Evolutionary conservation across 2,113 vertebrate genomes (phyloP).

Genomic region (Festucalex cinctus): DNA sequence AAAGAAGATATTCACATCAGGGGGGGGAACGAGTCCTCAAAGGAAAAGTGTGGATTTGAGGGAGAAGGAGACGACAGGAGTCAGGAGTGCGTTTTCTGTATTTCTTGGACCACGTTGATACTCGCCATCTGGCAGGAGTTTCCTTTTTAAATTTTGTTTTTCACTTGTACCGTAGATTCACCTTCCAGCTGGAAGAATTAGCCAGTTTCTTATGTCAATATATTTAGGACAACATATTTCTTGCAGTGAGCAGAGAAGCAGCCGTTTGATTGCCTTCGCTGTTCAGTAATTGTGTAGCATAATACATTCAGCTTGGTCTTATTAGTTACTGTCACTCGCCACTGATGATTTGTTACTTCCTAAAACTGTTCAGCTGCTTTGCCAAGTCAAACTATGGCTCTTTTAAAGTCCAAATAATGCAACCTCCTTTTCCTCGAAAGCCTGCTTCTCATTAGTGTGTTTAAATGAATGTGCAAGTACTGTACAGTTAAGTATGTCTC

Average conservation of each 20-base stretch:
- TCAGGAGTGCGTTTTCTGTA: constrained; percentile 24
- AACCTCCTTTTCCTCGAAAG: constrained; percentile 37
- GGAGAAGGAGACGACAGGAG: constrained; percentile 9
- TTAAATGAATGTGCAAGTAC: constrained; percentile 4
- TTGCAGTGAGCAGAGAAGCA: neutral
- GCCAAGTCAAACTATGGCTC: constrained; percentile 21
- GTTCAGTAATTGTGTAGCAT: neutral
- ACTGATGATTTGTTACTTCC: neutral
- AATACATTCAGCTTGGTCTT: neutral
- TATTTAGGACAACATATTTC: constrained; percentile 28
- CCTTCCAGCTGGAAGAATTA: constrained; percentile 31
- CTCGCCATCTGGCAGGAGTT: constrained; percentile 31
- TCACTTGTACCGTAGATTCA: constrained; percentile 27
- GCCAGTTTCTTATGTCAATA: neutral
- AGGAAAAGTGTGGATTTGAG: constrained; percentile 16
- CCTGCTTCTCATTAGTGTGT: constrained; percentile 54
- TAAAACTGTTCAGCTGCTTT: constrained; percentile 18
- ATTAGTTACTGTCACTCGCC: neutral
- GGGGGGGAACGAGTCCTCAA: neutral
- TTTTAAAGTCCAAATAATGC: constrained; percentile 17
- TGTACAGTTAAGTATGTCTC: constrained; percentile 1
- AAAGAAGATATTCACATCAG: neutral
- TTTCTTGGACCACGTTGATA: constrained; percentile 33
- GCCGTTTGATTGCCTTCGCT: neutral
- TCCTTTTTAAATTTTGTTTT: constrained; percentile 35